Conservation (phyloP, 2,797 vertebrate species). For the Ceyx erithaca region DNA sequence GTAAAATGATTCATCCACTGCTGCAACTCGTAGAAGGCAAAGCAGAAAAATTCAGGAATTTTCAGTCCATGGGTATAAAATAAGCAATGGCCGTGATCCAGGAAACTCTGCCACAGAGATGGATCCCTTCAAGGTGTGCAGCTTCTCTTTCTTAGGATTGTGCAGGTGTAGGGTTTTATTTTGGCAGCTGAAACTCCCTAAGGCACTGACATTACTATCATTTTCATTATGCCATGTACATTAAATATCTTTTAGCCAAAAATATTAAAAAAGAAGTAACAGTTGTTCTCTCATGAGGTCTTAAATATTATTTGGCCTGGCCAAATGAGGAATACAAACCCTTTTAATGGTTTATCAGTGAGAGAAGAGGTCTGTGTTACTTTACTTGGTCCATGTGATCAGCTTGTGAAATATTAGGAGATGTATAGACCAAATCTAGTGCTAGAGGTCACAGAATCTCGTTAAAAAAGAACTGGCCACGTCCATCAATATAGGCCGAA, state of each 20-base stretch:
- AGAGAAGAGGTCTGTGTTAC: not conserved
- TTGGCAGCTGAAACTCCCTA: conserved; percentile 35
- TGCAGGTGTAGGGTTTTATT: conserved; percentile 24
- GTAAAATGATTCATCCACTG: conserved; percentile 49
- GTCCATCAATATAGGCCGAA: not conserved
- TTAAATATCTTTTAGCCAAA: not conserved
- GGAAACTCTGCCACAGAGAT: not conserved
- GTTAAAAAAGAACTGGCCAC: not conserved
- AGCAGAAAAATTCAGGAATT: conserved; percentile 41
- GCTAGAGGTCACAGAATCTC: not conserved
- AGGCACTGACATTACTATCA: not conserved
- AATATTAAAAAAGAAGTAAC: not conserved
- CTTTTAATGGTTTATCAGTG: not conserved
- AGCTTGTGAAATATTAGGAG: not conserved
- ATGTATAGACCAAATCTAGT: not conserved
- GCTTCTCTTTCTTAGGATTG: not conserved
- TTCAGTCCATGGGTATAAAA: conserved; percentile 44
- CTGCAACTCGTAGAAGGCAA: conserved; percentile 18
- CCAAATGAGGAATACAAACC: not conserved
- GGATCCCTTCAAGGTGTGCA: conserved; percentile 3
- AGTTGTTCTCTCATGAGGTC: not conserved
- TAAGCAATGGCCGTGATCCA: conserved; percentile 40
- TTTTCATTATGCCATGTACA: conserved; percentile 3
- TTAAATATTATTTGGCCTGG: not conserved
- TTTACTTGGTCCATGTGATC: not conserved